Evolutionary conservation across 2,797 vertebrate species (phyloP).

Genomic region (Paramormyrops hopkinsi): DNA sequence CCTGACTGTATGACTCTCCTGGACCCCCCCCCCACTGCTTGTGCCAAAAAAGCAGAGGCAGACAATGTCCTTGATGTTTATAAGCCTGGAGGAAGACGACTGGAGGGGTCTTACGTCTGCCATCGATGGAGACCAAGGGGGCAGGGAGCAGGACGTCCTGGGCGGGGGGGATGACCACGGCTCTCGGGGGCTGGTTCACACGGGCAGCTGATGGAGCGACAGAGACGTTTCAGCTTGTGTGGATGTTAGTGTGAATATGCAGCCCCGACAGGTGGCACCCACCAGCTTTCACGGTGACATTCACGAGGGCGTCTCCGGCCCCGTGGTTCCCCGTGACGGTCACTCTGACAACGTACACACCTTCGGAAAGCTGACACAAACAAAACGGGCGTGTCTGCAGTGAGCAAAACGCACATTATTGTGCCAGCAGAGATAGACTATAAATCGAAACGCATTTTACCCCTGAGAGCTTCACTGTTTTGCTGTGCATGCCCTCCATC

Average conservation of each 20-base stretch:
- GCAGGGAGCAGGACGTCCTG: slow-evolving; percentile 61
- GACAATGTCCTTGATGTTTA: neutral
- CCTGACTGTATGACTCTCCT: neutral
- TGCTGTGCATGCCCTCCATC: slow-evolving; percentile 54
- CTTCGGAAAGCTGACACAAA: slow-evolving; percentile 59
- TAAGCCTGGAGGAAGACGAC: neutral
- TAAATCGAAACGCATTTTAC: slow-evolving; percentile 43
- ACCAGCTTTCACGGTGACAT: slow-evolving; percentile 69
- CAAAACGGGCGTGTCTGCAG: neutral
- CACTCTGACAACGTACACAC: slow-evolving; percentile 62
- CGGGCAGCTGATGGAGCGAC: slow-evolving; percentile 42
- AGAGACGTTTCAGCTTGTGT: neutral
- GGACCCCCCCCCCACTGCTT: neutral
- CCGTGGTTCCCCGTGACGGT: slow-evolving; percentile 56
- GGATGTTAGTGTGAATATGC: neutral
- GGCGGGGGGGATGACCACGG: slow-evolving; percentile 54
- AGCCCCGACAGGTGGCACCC: slow-evolving; percentile 24
- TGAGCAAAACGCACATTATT: neutral
- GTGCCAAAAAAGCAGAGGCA: neutral
- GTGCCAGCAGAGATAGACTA: neutral
- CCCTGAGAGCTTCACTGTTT: slow-evolving; percentile 54
- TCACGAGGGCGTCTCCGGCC: slow-evolving; percentile 66
- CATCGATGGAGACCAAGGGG: slow-evolving; percentile 59
- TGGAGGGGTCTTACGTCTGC: slow-evolving; percentile 58
- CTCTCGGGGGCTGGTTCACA: slow-evolving; percentile 58